These are phyloP conservation scores for Melopsittacus undulatus DNA, from an alignment of 2,797 vertebrate species.

Conservation along the genomic window DNA sequence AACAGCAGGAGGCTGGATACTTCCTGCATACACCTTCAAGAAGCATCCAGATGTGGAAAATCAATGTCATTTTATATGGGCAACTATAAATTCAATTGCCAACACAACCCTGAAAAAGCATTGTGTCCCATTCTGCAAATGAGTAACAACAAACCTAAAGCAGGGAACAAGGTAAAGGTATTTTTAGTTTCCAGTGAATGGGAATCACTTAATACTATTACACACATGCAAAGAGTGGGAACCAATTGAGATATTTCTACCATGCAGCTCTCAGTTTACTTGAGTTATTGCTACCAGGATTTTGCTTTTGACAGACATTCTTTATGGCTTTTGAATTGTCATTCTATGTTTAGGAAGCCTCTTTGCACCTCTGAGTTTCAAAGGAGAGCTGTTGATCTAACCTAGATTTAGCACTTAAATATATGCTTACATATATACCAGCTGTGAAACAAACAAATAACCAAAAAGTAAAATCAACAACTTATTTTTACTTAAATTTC, in stretches of 20 bases:
- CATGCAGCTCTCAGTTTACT: neutral
- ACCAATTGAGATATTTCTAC: neutral
- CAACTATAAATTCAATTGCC: neutral
- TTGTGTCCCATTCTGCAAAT: neutral
- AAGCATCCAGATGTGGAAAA: slow-evolving; percentile 5
- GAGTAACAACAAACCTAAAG: neutral
- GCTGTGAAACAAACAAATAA: neutral
- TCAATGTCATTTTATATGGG: neutral
- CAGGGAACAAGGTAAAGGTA: neutral
- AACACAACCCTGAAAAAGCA: neutral
- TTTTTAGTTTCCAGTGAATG: neutral
- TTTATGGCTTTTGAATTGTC: slow-evolving; percentile 11
- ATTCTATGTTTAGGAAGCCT: neutral
- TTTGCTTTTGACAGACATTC: neutral
- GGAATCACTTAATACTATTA: neutral
- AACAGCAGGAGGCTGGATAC: neutral
- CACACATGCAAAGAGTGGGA: neutral
- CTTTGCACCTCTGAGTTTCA: neutral
- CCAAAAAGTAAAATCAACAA: neutral
- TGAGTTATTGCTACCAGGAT: neutral
- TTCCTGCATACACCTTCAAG: neutral
- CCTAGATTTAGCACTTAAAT: neutral
- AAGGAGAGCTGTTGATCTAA: slow-evolving; percentile 1
- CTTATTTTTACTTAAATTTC: neutral
- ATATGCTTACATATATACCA: neutral